Percentiles rank a stretch among this genome's conserved stretches.
These are phyloP conservation scores for Venustaconcha ellipsiformis DNA, from an alignment of 1,140 invertebrate genomes.

Conservation along the genomic window DNA sequence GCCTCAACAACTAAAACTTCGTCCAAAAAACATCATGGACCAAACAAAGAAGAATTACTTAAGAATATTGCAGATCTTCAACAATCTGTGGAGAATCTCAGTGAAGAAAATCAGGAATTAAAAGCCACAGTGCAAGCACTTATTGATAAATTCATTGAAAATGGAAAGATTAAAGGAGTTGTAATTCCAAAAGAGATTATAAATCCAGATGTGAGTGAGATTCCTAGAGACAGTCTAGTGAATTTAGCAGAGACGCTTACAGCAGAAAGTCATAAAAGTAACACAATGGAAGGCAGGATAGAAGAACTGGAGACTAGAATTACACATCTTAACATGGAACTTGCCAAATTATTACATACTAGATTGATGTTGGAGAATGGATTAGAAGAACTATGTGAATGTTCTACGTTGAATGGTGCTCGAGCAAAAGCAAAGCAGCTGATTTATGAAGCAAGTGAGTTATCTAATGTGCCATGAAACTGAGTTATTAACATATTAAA, in stretches of 20 bases:
- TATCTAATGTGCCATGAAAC: neutral
- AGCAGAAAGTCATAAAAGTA: conserved; percentile 36
- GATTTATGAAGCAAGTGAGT: conserved; percentile 54
- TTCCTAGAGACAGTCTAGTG: conserved; percentile 42
- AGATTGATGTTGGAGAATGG: conserved; percentile 54
- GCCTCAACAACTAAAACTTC: conserved; percentile 13
- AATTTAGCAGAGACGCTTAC: conserved; percentile 32
- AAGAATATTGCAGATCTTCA: conserved; percentile 48
- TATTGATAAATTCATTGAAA: conserved; percentile 40
- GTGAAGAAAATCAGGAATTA: conserved; percentile 43
- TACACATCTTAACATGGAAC: conserved; percentile 56
- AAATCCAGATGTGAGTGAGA: conserved; percentile 33
- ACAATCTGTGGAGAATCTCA: conserved; percentile 37
- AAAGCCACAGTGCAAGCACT: conserved; percentile 39
- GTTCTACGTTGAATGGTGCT: conserved; percentile 45
- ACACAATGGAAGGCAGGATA: conserved; percentile 45
- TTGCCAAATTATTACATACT: conserved; percentile 53
- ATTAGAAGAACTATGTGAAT: conserved; percentile 49
- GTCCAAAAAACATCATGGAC: conserved; percentile 14
- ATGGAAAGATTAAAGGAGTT: conserved; percentile 40
- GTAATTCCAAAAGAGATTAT: conserved; percentile 25
- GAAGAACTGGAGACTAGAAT: conserved; percentile 63
- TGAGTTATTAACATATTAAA: no score
- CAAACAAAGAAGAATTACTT: conserved; percentile 38
- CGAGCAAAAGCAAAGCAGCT: conserved; percentile 46